Conservation (phyloP, 1,140 invertebrate genomes). For the Philaenus spumarius region DNA sequence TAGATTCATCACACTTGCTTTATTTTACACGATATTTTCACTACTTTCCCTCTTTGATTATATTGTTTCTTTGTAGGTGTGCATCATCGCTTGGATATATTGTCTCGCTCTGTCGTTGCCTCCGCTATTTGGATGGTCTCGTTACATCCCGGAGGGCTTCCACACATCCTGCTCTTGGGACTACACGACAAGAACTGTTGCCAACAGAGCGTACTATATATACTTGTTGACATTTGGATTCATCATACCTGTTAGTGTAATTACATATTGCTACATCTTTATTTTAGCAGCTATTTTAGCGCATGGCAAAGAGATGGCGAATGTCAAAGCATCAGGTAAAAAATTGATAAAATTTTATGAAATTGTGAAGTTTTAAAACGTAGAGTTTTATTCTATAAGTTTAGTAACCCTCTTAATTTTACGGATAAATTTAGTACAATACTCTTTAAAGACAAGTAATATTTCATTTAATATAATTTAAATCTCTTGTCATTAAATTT, state of each 20-base stretch:
- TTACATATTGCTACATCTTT: constrained; percentile 45
- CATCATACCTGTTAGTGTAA: constrained; percentile 42
- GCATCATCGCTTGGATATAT: constrained; percentile 45
- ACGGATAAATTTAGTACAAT: too few species aligned
- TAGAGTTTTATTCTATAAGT: too few species aligned
- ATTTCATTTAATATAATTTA: too few species aligned
- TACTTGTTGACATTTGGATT: constrained; percentile 46
- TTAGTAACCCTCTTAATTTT: too few species aligned
- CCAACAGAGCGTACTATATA: constrained; percentile 43
- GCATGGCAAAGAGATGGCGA: constrained; percentile 42
- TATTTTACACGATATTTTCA: too few species aligned
- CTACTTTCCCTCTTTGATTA: neutral
- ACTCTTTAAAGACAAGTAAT: too few species aligned
- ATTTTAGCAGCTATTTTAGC: constrained; percentile 37
- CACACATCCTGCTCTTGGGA: constrained; percentile 51
- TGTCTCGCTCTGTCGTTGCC: constrained; percentile 41
- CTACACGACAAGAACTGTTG: constrained; percentile 41
- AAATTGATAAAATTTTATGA: too few species aligned
- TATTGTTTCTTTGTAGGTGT: constrained; percentile 32
- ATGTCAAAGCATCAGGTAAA: constrained; percentile 24
- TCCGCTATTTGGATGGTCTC: constrained; percentile 48
- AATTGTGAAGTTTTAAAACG: too few species aligned
- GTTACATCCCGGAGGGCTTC: constrained; percentile 46
- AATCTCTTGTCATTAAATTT: too few species aligned
- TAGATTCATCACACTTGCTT: too few species aligned